Percentiles rank a stretch among this genome's conserved stretches.
These are phyloP conservation scores for Drosophila gunungcola DNA, from an alignment of 1,140 invertebrate species.

Conservation along the genomic window DNA sequence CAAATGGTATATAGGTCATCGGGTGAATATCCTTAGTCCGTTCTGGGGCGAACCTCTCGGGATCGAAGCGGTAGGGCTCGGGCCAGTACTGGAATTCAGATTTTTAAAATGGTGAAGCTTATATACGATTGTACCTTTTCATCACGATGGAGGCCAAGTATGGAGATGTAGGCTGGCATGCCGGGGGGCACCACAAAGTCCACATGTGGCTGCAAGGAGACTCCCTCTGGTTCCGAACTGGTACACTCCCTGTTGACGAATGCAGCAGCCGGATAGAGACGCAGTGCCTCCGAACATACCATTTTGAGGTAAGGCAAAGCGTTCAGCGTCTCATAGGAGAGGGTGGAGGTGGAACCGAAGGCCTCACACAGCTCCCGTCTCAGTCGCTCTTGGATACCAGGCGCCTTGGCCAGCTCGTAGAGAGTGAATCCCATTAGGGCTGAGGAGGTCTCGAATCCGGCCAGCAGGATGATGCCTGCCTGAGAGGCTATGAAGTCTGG, in stretches of 20 bases:
- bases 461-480: conserved; percentile 87
- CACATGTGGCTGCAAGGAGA: conserved; percentile 48
- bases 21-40: conserved; percentile 53
- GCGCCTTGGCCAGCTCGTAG: conserved; percentile 87
- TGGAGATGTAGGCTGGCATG: conserved; percentile 76
- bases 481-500: conserved; percentile 88
- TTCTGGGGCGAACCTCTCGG: conserved; percentile 84
- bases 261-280: conserved; percentile 87
- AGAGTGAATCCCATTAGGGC: conserved; percentile 86
- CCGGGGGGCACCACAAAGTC: conserved; percentile 72
- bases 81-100: conserved; percentile 67
- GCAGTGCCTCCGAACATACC: conserved; percentile 86
- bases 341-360: conserved; percentile 55
- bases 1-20: conserved; percentile 85
- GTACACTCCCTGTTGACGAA: conserved; percentile 86
- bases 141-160: conserved; percentile 76
- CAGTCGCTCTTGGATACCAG: conserved; percentile 86
- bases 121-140: conserved; percentile 69
- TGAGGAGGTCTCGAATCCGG: conserved; percentile 89
- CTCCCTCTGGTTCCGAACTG: conserved; percentile 21
- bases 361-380: conserved; percentile 85
- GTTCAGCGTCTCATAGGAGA: conserved; percentile 83
- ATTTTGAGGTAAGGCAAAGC: conserved; percentile 85
- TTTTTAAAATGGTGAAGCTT: not conserved
- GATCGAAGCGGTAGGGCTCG: conserved; percentile 85